These are phyloP conservation scores for Morus bassanus DNA, from an alignment of 2,797 vertebrate genomes.

Conservation along the genomic window DNA sequence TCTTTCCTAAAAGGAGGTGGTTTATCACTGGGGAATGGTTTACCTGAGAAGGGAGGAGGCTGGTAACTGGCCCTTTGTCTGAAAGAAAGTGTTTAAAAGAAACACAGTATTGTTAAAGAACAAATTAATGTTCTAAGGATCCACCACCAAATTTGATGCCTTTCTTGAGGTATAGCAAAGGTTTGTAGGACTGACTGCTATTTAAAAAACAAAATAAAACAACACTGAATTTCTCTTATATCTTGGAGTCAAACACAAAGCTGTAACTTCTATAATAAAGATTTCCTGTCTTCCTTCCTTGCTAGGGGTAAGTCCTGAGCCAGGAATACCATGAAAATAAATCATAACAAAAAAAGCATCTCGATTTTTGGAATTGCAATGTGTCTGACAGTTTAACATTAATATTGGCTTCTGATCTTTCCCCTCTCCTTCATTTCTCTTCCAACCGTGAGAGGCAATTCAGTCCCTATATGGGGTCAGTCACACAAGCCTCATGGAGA, in stretches of 20 bases:
- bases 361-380: not conserved
- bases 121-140: not conserved
- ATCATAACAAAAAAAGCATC: not conserved
- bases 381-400: not conserved
- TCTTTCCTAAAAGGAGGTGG: constrained; percentile 93
- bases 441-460: not conserved
- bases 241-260: not conserved
- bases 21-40: constrained; percentile 92
- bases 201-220: not conserved
- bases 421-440: not conserved
- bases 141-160: not conserved
- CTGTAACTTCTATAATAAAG: not conserved
- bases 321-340: not conserved
- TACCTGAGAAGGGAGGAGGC: constrained; percentile 90
- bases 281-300: not conserved
- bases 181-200: not conserved
- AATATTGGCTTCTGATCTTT: not conserved
- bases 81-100: constrained; percentile 62
- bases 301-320: not conserved
- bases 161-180: not conserved
- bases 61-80: constrained; percentile 94
- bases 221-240: not conserved
- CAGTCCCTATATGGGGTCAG: not conserved
- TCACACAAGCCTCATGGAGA: not conserved
- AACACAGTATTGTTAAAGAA: not conserved